Evolutionary conservation across 2,797 vertebrate species (phyloP).

Genomic region (Macroramphosus scolopax): DNA sequence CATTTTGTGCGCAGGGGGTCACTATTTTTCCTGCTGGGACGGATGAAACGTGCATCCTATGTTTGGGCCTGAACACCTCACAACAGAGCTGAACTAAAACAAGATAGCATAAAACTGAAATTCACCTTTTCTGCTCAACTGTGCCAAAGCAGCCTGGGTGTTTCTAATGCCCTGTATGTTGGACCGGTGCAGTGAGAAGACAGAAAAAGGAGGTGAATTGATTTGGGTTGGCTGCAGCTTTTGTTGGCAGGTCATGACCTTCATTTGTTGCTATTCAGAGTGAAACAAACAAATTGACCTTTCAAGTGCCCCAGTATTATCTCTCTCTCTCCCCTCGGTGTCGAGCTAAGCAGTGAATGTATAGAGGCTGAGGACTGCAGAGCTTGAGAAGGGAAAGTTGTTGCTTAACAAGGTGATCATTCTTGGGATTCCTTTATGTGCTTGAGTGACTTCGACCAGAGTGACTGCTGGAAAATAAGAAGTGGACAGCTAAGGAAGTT

Average conservation of each 20-base stretch:
- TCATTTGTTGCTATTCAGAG: constrained; percentile 58
- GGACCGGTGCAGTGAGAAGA: constrained; percentile 6
- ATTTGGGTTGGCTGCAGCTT: constrained; percentile 15
- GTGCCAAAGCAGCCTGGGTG: too few relatives aligned
- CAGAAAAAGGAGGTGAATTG: constrained; percentile 30
- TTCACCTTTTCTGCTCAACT: too few relatives aligned
- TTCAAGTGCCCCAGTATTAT: constrained; percentile 54
- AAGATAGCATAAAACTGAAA: constrained; percentile 11
- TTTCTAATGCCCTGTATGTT: background rate
- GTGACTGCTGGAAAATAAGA: constrained; percentile 30
- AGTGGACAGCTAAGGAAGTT: constrained; percentile 12
- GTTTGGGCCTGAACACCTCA: constrained; percentile 21
- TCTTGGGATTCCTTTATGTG: constrained; percentile 70
- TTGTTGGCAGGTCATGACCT: constrained; percentile 62
- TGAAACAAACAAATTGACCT: constrained; percentile 68
- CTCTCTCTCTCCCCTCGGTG: constrained; percentile 36
- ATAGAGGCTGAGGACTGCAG: too few relatives aligned
- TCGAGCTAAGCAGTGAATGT: constrained; percentile 51
- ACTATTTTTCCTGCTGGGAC: constrained; percentile 39
- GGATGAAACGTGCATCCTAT: constrained; percentile 24
- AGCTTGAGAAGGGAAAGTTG: constrained; percentile 41
- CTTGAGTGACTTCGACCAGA: constrained; percentile 51
- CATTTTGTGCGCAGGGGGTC: constrained; percentile 29
- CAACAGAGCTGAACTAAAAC: too few relatives aligned
- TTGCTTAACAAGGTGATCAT: constrained; percentile 69